These are phyloP conservation scores for Serripes groenlandicus DNA, from an alignment of 2,888 invertebrate genomes.

Conservation along the genomic window DNA sequence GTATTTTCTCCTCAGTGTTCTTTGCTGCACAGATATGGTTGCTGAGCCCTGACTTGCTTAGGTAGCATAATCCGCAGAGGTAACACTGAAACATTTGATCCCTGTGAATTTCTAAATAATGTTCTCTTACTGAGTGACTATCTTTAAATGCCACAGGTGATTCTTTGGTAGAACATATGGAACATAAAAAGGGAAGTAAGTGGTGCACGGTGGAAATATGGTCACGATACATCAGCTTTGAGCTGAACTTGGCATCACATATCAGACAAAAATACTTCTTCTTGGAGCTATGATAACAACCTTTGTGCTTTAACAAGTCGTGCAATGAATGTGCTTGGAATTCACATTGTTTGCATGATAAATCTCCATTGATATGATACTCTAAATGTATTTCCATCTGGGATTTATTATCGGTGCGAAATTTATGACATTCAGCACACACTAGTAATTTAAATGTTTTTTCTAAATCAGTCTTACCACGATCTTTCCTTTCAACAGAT, in stretches of 20 bases:
- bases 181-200: conserved; percentile 32
- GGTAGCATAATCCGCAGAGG: not conserved
- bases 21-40: not conserved
- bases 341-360: conserved; percentile 27
- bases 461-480: conserved; percentile 9
- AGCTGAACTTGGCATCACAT: not conserved
- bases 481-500: conserved; percentile 11
- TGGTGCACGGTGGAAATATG: conserved; percentile 53
- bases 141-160: not conserved
- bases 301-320: not conserved
- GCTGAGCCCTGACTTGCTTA: not conserved
- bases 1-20: not conserved
- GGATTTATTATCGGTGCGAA: conserved; percentile 4
- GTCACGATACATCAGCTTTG: not conserved
- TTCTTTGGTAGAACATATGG: conserved; percentile 14
- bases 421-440: conserved; percentile 22
- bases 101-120: not conserved
- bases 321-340: not conserved
- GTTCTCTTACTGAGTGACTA: not conserved
- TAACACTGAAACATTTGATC: conserved; percentile 1
- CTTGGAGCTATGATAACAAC: not conserved
- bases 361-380: conserved; percentile 33
- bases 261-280: not conserved
- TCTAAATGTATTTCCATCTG: conserved; percentile 33
- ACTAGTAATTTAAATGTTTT: conserved; percentile 10